These are phyloP conservation scores for Andrena chrysosceles DNA, from an alignment of 2,888 invertebrate species.

Conservation along the genomic window DNA sequence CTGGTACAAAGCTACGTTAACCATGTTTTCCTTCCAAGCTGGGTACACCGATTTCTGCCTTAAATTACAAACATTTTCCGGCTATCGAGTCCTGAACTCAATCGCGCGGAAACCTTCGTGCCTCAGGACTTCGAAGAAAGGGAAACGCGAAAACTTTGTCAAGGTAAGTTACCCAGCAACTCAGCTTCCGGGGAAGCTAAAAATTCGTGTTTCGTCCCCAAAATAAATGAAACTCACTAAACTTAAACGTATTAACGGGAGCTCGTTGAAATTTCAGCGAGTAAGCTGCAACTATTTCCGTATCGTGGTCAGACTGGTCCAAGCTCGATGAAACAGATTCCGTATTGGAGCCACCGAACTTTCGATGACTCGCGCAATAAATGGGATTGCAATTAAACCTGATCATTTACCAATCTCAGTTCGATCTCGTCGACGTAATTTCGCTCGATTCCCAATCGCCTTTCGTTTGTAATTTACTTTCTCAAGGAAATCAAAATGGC, in stretches of 20 bases:
- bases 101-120: constrained; percentile 26
- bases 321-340: neutral
- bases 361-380: neutral
- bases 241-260: neutral
- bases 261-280: constrained; percentile 24
- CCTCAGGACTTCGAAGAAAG: neutral
- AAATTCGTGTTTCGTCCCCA: constrained; percentile 3
- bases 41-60: constrained; percentile 7
- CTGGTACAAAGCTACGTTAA: neutral
- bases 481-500: neutral
- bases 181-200: neutral
- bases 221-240: neutral
- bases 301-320: neutral
- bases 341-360: constrained; percentile 12
- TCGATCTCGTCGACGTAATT: neutral
- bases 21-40: neutral
- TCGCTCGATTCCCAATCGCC: neutral
- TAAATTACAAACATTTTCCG: constrained; percentile 22
- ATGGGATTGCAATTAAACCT: constrained; percentile 8
- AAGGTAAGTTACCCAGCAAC: neutral
- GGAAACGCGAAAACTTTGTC: constrained; percentile 41
- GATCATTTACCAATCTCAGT: constrained; percentile 16
- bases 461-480: neutral
- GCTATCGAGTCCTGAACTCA: constrained; percentile 1
- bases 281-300: neutral